Evolutionary conservation across 2,113 vertebrate genomes (phyloP).

Genomic region (Herpetotheres cachinnans): DNA sequence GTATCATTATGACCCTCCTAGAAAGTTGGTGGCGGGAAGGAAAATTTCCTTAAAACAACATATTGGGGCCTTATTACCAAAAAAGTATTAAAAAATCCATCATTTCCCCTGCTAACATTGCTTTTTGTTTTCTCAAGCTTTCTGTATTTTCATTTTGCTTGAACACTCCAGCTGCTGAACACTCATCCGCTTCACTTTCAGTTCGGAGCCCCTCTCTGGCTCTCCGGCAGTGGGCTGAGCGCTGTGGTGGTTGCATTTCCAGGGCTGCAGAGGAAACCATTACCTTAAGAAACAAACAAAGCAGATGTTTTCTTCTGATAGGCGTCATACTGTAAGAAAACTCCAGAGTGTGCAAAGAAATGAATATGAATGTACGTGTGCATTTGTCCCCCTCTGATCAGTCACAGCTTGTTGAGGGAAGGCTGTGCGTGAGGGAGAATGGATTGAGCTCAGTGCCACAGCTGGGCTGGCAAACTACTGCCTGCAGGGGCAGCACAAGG

Average conservation of each 20-base stretch:
- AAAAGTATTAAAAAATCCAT: not conserved
- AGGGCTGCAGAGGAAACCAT: not conserved
- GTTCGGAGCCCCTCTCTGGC: not conserved
- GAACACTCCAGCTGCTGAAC: not conserved
- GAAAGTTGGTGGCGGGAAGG: not conserved
- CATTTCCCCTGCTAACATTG: not conserved
- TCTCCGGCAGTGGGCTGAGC: not conserved
- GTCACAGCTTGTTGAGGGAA: not conserved
- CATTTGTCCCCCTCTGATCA: not conserved
- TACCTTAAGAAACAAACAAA: constrained; percentile 42
- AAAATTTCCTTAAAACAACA: not conserved
- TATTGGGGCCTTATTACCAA: not conserved
- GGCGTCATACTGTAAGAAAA: constrained; percentile 40
- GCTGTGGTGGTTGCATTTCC: not conserved
- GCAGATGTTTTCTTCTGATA: constrained; percentile 65
- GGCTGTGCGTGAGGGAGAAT: not conserved
- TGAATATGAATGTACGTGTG: not conserved
- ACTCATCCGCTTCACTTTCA: not conserved
- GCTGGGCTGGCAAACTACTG: not conserved
- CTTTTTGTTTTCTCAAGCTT: not conserved
- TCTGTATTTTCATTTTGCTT: not conserved
- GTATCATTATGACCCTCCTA: not conserved
- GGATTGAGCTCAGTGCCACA: not conserved
- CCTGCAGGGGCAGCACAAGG: constrained; percentile 38
- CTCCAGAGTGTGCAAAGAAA: not conserved